phyloP scores from a whole-genome alignment of 2,113 vertebrate species.

The Sisor rabdophorus region DNA sequence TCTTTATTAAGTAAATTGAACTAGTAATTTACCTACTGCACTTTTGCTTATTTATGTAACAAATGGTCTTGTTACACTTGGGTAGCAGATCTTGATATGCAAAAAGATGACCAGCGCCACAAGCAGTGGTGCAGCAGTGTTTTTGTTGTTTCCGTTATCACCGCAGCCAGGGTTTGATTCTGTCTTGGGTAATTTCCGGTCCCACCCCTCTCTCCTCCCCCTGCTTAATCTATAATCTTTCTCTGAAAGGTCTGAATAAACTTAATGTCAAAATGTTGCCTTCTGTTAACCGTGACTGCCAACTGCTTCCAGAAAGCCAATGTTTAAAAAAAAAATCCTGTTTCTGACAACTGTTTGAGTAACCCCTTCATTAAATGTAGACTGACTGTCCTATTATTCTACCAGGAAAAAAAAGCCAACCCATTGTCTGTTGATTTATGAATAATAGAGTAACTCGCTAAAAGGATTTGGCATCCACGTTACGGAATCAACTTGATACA shows the following conservation, averaged over 20 bases:
- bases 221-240: no score
- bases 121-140: no score
- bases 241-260: neutral
- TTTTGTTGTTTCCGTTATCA: no score
- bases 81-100: neutral
- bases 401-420: neutral
- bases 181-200: no score
- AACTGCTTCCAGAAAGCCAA: neutral
- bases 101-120: no score
- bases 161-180: no score
- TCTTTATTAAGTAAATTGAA: neutral
- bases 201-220: no score
- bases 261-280: neutral
- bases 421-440: neutral
- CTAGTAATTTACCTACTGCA: slow-evolving; percentile 11
- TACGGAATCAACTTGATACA: neutral
- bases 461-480: neutral
- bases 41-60: slow-evolving; percentile 10
- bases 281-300: neutral
- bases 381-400: neutral
- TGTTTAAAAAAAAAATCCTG: neutral
- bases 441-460: neutral
- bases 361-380: neutral
- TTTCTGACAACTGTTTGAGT: neutral
- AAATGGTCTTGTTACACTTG: no score